Conservation (phyloP, 2,888 invertebrate species). For the Eristalis arbustorum region DNA sequence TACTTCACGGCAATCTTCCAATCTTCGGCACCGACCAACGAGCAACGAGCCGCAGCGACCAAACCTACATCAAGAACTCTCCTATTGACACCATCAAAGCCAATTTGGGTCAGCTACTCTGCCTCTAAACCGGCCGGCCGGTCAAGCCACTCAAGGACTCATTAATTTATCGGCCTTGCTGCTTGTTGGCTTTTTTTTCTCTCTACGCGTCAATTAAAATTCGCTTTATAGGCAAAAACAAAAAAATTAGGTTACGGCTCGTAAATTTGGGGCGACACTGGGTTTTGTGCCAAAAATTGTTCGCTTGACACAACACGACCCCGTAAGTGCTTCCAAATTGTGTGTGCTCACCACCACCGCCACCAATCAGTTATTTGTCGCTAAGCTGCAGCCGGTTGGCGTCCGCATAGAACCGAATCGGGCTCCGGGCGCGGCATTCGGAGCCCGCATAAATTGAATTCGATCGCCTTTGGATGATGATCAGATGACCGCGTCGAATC, state of each 20-base stretch:
- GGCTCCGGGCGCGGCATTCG: neutral
- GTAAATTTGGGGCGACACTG: conserved; percentile 17
- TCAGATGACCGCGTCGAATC: neutral
- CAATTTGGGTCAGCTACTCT: neutral
- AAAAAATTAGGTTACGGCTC: conserved; percentile 6
- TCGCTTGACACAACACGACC: conserved; percentile 6
- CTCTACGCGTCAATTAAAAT: conserved; percentile 17
- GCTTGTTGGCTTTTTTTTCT: neutral
- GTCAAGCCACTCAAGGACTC: conserved; percentile 22
- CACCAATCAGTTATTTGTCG: neutral
- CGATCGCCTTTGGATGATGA: neutral
- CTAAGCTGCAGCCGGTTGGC: neutral
- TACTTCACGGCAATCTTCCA: neutral
- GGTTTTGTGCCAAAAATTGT: neutral
- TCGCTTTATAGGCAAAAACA: neutral
- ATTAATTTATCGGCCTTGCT: conserved; percentile 7
- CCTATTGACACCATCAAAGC: conserved; percentile 4
- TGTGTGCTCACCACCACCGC: neutral
- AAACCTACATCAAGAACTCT: neutral
- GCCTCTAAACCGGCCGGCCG: neutral
- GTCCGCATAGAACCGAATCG: neutral
- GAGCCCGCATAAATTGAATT: neutral
- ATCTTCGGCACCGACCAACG: neutral
- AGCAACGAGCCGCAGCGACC: neutral
- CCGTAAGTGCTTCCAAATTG: neutral